Evolutionary conservation across 2,797 vertebrate genomes (phyloP).

Genomic region (Epinephelus malabaricus): DNA sequence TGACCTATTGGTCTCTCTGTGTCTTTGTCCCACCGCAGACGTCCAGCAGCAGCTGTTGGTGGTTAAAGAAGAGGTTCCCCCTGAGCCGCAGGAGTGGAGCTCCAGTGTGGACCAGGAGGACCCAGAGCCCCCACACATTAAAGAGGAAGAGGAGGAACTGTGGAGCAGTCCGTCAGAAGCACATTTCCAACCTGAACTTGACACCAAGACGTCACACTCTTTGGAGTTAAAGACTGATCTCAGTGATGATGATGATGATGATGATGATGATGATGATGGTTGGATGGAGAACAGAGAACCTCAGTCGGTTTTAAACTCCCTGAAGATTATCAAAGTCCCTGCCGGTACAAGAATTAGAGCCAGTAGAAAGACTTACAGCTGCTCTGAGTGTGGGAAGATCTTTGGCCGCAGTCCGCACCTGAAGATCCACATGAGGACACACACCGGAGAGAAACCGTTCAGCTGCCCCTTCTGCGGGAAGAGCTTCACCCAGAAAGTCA

Average conservation of each 20-base stretch:
- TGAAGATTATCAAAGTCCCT: conserved; percentile 14
- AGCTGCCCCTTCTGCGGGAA: conserved; percentile 13
- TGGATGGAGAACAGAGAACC: not conserved
- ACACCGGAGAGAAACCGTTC: conserved; percentile 34
- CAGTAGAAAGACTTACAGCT: conserved; percentile 5
- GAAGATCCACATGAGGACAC: conserved; percentile 29
- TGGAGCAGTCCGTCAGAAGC: not conserved
- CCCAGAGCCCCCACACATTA: conserved; percentile 4
- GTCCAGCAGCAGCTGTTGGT: conserved; percentile 4
- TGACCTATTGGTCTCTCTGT: not conserved
- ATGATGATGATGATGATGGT: not conserved
- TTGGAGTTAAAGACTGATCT: conserved; percentile 6
- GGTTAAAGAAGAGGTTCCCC: not conserved
- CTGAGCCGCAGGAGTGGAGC: no score
- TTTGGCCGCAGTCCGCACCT: conserved; percentile 42
- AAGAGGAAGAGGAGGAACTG: conserved; percentile 19
- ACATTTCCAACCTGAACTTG: not conserved
- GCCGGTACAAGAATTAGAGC: accelerated
- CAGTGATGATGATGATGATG: not conserved
- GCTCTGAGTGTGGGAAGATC: conserved; percentile 22
- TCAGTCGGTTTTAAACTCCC: not conserved
- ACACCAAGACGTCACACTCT: not conserved
- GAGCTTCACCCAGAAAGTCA: conserved; percentile 24
- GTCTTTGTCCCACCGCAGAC: not conserved
- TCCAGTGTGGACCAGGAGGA: not conserved